A percentile compares a stretch with the other conserved stretches of the same genome.
phyloP scores from a whole-genome alignment of 2,113 vertebrate genomes.

The Bolborhynchus lineola region DNA sequence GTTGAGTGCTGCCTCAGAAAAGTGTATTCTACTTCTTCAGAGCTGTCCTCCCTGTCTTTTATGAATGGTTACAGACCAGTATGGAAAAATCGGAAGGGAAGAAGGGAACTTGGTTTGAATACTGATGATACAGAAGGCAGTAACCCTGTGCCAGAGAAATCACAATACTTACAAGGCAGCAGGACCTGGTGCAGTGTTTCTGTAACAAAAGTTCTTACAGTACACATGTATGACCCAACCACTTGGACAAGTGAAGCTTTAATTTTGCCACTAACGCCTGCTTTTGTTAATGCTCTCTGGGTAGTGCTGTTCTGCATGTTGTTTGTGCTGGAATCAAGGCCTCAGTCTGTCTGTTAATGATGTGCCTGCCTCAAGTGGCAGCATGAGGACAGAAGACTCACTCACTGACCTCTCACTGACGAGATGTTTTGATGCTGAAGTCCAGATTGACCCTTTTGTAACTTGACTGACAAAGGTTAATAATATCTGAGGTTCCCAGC shows the following conservation, averaged over 20 bases:
- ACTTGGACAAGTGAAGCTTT: neutral
- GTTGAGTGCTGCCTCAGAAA: neutral
- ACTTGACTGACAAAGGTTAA: neutral
- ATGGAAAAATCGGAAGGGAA: neutral
- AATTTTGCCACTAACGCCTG: neutral
- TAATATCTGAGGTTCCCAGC: neutral
- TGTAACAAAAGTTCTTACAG: neutral
- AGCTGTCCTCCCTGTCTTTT: neutral
- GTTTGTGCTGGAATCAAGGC: neutral
- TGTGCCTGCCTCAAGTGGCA: neutral
- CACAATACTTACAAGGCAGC: neutral
- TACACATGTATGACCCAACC: neutral
- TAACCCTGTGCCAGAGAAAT: neutral
- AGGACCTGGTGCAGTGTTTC: neutral
- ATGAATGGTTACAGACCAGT: neutral
- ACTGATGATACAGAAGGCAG: neutral
- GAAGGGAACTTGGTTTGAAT: neutral
- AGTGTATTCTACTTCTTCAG: neutral
- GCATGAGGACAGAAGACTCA: neutral
- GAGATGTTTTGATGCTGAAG: neutral
- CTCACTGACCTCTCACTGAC: neutral
- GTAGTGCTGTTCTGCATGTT: neutral
- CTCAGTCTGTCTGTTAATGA: neutral
- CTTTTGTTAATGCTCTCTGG: neutral
- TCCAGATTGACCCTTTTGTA: neutral